These are phyloP conservation scores for Drosophila dunni DNA, from an alignment of 1,140 invertebrate species.

Conservation along the genomic window DNA sequence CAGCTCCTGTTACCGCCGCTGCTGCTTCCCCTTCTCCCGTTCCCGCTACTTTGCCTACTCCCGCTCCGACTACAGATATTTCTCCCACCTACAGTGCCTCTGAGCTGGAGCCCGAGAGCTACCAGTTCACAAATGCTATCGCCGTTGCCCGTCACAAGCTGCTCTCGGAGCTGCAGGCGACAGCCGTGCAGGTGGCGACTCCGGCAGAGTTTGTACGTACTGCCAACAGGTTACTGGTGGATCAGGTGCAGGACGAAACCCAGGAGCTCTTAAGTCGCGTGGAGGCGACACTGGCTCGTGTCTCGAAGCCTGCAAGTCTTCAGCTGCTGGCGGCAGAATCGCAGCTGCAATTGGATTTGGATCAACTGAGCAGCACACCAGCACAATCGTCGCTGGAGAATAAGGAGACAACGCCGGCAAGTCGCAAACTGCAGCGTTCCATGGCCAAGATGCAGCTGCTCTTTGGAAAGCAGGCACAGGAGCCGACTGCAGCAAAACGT, in stretches of 20 bases:
- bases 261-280: slow-evolving; percentile 31
- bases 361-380: background rate
- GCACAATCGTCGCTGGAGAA: slow-evolving; percentile 5
- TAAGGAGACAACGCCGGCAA: background rate
- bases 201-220: background rate
- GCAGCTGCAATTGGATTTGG: background rate
- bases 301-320: slow-evolving; percentile 12
- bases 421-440: slow-evolving; percentile 53
- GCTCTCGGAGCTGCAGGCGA: slow-evolving; percentile 31
- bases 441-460: slow-evolving; percentile 73
- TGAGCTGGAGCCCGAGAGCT: slow-evolving; percentile 48
- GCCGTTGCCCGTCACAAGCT: slow-evolving; percentile 53
- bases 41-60: background rate
- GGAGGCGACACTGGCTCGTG: slow-evolving; percentile 35
- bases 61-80: background rate
- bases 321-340: slow-evolving; percentile 13
- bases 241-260: slow-evolving; percentile 24
- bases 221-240: background rate
- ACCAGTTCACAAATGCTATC: slow-evolving; percentile 68
- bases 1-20: background rate
- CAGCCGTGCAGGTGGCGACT: background rate
- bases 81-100: slow-evolving; percentile 35
- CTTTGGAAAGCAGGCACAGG: slow-evolving; percentile 30
- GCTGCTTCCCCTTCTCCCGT: background rate
- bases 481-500: background rate